phyloP scores from a whole-genome alignment of 2,888 invertebrate species.

The Gryllus longicercus region DNA sequence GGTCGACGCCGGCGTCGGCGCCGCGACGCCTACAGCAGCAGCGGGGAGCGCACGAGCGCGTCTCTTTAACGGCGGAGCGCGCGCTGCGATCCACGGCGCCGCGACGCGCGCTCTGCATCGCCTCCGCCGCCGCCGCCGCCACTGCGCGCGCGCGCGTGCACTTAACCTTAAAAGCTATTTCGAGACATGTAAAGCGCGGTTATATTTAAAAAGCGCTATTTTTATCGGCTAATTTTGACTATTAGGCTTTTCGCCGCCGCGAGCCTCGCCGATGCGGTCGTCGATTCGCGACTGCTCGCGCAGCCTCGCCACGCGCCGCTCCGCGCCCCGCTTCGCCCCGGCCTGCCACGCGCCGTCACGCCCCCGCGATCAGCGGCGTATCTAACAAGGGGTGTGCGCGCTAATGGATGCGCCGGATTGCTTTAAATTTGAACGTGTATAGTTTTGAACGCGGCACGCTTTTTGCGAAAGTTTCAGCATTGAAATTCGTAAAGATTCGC shows the following conservation, averaged over 20 bases:
- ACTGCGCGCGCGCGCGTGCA: neutral
- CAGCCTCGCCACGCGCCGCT: no score
- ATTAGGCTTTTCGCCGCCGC: neutral
- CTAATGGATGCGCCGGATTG: no score
- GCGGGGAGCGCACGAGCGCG: neutral
- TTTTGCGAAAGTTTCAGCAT: no score
- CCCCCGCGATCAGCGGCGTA: no score
- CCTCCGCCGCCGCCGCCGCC: neutral
- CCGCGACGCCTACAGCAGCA: neutral
- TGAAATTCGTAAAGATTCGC: no score
- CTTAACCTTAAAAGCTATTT: constrained; percentile 17
- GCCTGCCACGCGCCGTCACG: no score
- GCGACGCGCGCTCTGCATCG: neutral
- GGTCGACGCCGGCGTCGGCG: neutral
- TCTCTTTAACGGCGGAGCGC: neutral
- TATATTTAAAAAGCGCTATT: constrained; percentile 8
- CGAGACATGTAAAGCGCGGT: neutral
- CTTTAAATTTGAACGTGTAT: no score
- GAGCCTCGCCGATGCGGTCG: neutral
- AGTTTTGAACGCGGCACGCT: no score
- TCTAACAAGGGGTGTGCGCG: no score
- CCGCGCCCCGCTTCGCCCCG: no score
- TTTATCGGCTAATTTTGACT: constrained; percentile 11
- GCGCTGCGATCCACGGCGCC: neutral
- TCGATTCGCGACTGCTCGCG: neutral